A percentile compares a stretch with the other conserved stretches of the same genome.
These are phyloP conservation scores for Apeira syringaria DNA, from an alignment of 2,888 invertebrate species.

Conservation along the genomic window DNA sequence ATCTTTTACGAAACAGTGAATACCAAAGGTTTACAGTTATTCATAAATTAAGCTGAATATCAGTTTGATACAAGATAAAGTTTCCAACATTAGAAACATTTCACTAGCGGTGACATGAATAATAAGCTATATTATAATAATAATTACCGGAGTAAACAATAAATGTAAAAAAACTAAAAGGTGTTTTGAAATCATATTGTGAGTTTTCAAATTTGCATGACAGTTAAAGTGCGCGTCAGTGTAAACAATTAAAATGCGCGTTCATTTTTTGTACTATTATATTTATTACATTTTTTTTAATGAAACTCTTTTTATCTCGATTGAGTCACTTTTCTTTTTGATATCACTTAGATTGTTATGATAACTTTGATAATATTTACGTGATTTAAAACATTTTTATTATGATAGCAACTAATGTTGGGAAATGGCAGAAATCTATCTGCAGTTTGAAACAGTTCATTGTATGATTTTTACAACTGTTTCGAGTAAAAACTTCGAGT, in stretches of 20 bases:
- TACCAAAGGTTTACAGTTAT: too few species aligned
- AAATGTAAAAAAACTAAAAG: neutral
- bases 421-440: too few species aligned
- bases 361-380: neutral
- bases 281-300: neutral
- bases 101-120: too few species aligned
- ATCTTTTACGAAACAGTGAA: too few species aligned
- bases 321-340: neutral
- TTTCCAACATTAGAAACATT: too few species aligned
- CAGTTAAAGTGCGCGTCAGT: neutral
- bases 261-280: neutral
- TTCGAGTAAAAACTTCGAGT: too few species aligned
- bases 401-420: neutral
- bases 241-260: neutral
- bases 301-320: constrained; percentile 13
- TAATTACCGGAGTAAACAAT: constrained; percentile 3
- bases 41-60: too few species aligned
- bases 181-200: neutral
- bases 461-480: too few species aligned
- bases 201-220: neutral
- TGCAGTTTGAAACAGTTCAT: too few species aligned
- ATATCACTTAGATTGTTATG: neutral
- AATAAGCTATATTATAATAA: too few species aligned
- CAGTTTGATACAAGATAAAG: too few species aligned
- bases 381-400: neutral